Percentiles rank a stretch among this genome's conserved stretches.
Conservation (phyloP, 1,140 invertebrate species). For the Sycophila sp. region DNA sequence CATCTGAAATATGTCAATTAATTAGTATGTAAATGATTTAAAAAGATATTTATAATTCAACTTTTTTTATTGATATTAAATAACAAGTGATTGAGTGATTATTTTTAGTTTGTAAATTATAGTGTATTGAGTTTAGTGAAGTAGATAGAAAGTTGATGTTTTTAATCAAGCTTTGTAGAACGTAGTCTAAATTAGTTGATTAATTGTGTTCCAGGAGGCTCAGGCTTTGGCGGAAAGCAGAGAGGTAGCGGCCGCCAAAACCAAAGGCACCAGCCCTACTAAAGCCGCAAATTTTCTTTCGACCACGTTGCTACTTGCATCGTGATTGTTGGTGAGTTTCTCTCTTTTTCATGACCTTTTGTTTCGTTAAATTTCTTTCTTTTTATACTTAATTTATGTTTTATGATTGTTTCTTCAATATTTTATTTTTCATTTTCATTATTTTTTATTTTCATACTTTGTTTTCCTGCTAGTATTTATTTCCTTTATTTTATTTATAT, state of each 20-base stretch:
- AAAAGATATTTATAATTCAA: constrained; percentile 35
- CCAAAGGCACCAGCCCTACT: constrained; percentile 83
- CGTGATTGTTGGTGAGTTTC: constrained; percentile 65
- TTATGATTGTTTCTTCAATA: background rate
- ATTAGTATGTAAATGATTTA: constrained; percentile 17
- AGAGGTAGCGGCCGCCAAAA: constrained; percentile 74
- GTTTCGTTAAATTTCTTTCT: constrained; percentile 24
- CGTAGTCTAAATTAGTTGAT: constrained; percentile 24
- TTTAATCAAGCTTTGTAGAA: constrained; percentile 29
- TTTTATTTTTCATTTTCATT: constrained; percentile 27
- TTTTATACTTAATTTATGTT: background rate
- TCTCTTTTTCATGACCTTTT: constrained; percentile 46
- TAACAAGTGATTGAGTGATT: constrained; percentile 22
- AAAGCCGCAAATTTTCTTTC: constrained; percentile 59
- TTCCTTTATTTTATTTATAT: background rate
- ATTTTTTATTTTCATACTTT: constrained; percentile 19
- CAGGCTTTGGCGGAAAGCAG: constrained; percentile 70
- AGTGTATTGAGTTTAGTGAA: constrained; percentile 39
- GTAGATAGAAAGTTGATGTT: constrained; percentile 38
- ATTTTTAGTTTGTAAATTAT: constrained; percentile 28
- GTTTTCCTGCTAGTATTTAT: background rate
- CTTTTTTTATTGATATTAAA: constrained; percentile 34
- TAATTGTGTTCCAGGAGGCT: constrained; percentile 68
- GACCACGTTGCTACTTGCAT: constrained; percentile 62
- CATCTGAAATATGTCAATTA: background rate